Percentiles rank a stretch among this genome's conserved stretches.
Evolutionary conservation across 2,113 vertebrate species (phyloP).

Genomic region (Penelope pileata): DNA sequence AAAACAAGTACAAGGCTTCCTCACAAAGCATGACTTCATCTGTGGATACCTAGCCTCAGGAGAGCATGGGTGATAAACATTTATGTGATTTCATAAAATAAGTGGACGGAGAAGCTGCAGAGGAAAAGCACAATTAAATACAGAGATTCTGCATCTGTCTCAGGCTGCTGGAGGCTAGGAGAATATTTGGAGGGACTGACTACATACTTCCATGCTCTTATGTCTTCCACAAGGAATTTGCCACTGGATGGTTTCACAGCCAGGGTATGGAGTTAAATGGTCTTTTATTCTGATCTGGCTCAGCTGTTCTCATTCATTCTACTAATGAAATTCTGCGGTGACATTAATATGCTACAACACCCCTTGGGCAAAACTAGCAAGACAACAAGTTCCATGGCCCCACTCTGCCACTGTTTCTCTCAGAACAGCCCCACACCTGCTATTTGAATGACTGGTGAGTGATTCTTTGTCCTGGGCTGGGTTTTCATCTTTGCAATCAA

Average conservation of each 20-base stretch:
- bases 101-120: background rate
- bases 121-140: background rate
- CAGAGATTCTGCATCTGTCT: background rate
- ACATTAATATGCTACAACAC: background rate
- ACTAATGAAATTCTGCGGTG: background rate
- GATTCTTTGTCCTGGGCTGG: background rate
- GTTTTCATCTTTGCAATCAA: background rate
- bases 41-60: background rate
- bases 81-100: background rate
- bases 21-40: background rate
- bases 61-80: accelerated
- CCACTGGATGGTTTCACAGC: background rate
- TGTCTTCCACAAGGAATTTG: background rate
- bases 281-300: background rate
- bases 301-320: background rate
- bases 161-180: background rate
- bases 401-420: background rate
- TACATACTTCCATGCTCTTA: background rate
- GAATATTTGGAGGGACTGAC: background rate
- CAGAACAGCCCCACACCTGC: background rate
- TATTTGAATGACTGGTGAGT: background rate
- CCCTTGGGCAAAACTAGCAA: background rate
- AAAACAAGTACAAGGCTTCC: background rate
- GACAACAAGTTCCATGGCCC: background rate
- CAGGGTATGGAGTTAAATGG: background rate